A percentile compares a stretch with the other conserved stretches of the same genome.
Conservation (phyloP, 1,140 invertebrate genomes). For the Euglossa dilemma region DNA sequence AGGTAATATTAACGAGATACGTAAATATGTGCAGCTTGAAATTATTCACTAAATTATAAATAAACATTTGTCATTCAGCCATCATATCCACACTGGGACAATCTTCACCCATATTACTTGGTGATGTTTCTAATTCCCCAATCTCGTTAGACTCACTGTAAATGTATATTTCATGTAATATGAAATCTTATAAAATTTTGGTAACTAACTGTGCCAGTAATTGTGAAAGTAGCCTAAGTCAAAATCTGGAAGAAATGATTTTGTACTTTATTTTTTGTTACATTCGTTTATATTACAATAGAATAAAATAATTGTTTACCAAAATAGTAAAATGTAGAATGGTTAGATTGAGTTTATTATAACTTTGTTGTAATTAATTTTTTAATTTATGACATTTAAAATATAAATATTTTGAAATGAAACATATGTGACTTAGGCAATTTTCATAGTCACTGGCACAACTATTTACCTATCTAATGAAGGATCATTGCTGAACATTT, state of each 20-base stretch:
- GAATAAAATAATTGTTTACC: too few relatives aligned
- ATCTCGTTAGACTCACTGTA: slow-evolving; percentile 91
- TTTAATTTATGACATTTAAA: too few relatives aligned
- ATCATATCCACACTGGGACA: slow-evolving; percentile 86
- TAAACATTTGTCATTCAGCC: slow-evolving; percentile 74
- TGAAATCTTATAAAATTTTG: not conserved
- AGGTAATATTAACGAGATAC: slow-evolving; percentile 62
- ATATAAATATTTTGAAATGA: too few relatives aligned
- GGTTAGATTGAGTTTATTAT: too few relatives aligned
- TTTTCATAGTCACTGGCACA: too few relatives aligned
- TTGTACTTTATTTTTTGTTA: too few relatives aligned
- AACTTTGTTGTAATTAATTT: too few relatives aligned
- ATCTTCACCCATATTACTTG: slow-evolving; percentile 87
- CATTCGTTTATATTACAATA: too few relatives aligned
- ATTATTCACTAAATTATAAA: slow-evolving; percentile 60
- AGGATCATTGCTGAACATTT: slow-evolving; percentile 96
- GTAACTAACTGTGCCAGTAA: not conserved
- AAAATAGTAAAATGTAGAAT: too few relatives aligned
- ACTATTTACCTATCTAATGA: slow-evolving; percentile 88
- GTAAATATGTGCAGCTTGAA: slow-evolving; percentile 65
- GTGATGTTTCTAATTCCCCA: slow-evolving; percentile 89
- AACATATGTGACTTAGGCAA: too few relatives aligned
- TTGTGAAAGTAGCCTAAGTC: too few relatives aligned
- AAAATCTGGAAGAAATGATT: too few relatives aligned
- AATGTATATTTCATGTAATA: slow-evolving; percentile 56